phyloP scores from a whole-genome alignment of 2,888 invertebrate genomes.

The Hoplodrina blanda region DNA sequence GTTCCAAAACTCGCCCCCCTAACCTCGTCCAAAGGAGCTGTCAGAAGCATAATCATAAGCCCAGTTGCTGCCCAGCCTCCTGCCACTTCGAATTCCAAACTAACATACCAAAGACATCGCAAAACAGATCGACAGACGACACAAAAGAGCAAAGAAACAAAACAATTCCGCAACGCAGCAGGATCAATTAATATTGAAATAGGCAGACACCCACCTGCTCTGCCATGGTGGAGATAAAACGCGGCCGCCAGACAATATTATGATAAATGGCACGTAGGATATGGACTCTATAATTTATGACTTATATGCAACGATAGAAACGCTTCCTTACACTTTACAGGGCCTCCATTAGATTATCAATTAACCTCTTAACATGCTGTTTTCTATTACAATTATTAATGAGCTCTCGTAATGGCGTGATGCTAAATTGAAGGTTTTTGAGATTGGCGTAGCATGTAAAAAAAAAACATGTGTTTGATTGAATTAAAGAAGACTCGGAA shows the following conservation, averaged over 20 bases:
- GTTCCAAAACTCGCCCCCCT: slow-evolving; percentile 22
- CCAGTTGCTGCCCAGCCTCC: slow-evolving; percentile 29
- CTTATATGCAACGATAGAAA: slow-evolving; percentile 63
- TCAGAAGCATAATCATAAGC: slow-evolving; percentile 33
- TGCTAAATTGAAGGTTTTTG: slow-evolving; percentile 38
- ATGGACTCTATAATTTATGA: slow-evolving; percentile 76
- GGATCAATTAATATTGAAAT: slow-evolving; percentile 82
- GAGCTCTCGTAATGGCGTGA: slow-evolving; percentile 45
- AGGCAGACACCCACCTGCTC: slow-evolving; percentile 81
- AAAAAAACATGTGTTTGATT: slow-evolving; percentile 9
- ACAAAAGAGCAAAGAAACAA: slow-evolving; percentile 62
- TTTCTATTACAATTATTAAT: slow-evolving; percentile 62
- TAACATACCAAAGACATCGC: slow-evolving; percentile 46
- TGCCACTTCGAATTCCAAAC: slow-evolving; percentile 50
- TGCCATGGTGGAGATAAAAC: slow-evolving; percentile 74
- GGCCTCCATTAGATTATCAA: slow-evolving; percentile 70
- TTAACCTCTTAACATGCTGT: slow-evolving; percentile 66
- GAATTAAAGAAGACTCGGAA: slow-evolving; percentile 1
- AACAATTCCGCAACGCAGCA: slow-evolving; percentile 73
- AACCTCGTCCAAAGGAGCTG: slow-evolving; percentile 24
- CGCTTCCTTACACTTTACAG: slow-evolving; percentile 61
- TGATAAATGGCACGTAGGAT: slow-evolving; percentile 82
- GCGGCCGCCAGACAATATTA: slow-evolving; percentile 82
- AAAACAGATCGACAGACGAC: slow-evolving; percentile 53
- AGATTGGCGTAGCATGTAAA: slow-evolving; percentile 36